Evolutionary conservation across 2,888 invertebrate genomes (phyloP).

Genomic region (Trissoscelio sp.): DNA sequence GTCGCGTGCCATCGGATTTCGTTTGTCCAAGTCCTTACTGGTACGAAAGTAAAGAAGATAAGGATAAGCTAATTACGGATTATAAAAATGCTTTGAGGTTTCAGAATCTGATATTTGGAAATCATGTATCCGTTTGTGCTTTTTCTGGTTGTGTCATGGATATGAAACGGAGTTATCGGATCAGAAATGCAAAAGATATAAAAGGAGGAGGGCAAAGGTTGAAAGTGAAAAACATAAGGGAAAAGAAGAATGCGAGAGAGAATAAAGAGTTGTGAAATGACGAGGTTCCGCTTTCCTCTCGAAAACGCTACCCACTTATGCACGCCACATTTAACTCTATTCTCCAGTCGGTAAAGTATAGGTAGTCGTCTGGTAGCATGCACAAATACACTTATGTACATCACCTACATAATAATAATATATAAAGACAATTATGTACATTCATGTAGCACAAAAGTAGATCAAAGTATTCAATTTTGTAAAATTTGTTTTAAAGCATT

Average conservation of each 20-base stretch:
- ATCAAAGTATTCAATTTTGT: too few species aligned
- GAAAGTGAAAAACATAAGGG: slow-evolving; percentile 61
- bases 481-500: too few species aligned
- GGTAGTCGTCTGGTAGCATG: slow-evolving; percentile 22
- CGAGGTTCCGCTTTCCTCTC: slow-evolving; percentile 70
- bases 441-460: too few species aligned
- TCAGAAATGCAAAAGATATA: slow-evolving; percentile 9
- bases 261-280: slow-evolving; percentile 67
- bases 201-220: slow-evolving; percentile 41
- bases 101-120: neutral
- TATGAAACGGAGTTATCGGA: neutral
- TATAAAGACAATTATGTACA: neutral
- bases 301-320: slow-evolving; percentile 77
- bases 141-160: slow-evolving; percentile 84
- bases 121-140: neutral
- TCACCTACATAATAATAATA: neutral
- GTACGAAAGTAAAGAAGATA: slow-evolving; percentile 92
- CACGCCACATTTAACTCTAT: slow-evolving; percentile 78
- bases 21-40: slow-evolving; percentile 93
- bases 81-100: slow-evolving; percentile 90
- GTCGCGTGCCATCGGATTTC: slow-evolving; percentile 92
- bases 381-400: slow-evolving; percentile 4
- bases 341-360: slow-evolving; percentile 65
- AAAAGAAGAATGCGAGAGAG: slow-evolving; percentile 42
- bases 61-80: slow-evolving; percentile 89